Base-by-base conservation (phyloP, 2,797 vertebrate species). In the Lepilemur ruficaudatus region DNA sequence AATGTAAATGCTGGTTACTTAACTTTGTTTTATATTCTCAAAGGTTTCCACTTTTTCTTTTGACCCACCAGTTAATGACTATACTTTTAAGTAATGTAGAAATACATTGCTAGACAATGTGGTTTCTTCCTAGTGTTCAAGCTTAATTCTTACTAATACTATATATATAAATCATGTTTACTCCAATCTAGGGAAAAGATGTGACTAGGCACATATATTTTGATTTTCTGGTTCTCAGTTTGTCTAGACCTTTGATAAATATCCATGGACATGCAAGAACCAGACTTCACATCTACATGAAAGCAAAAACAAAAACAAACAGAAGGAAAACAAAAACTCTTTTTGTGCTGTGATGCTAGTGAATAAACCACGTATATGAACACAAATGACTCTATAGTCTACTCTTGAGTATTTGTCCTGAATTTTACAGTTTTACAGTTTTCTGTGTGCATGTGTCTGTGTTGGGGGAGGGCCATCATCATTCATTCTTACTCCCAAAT, bases 11-110 rank as follows among this genome's bases (percentile, higher is more conserved):
- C 80, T 96, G 59, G 35, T 93, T 90, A 86, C 25, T 87, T 72
- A 88, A 89, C 32, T 73, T 85, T 52, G 38, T 93, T 96, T 97
- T 38, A 70, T 50, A 67, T 84, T 94, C 83, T 88, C 30, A 43
- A 78, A 63, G 55, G 48, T 23, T 95, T 92, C 55, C 5, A 85
- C 32, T 59, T 96, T 91, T 89, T 73, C 38, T 85, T 92, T 84
- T 83, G 67, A 84, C 57, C 46, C 87, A 18, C 61, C 23, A 59
- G 55, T 65, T 91, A 50, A 89, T 93, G 28, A 80, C 35, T 18
- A 2, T 35, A 50, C 35, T 72, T 94, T 55, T 30, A 84, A 30
- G 9, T 46, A 6, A 72, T 65, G 69, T 87, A 32, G 41, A 88
- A 92, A 65, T 50, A 63, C 43, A 73, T 35, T 50, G 70, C 14